These are phyloP conservation scores for Caerostris darwini DNA, from an alignment of 1,140 invertebrate genomes.

Conservation along the genomic window DNA sequence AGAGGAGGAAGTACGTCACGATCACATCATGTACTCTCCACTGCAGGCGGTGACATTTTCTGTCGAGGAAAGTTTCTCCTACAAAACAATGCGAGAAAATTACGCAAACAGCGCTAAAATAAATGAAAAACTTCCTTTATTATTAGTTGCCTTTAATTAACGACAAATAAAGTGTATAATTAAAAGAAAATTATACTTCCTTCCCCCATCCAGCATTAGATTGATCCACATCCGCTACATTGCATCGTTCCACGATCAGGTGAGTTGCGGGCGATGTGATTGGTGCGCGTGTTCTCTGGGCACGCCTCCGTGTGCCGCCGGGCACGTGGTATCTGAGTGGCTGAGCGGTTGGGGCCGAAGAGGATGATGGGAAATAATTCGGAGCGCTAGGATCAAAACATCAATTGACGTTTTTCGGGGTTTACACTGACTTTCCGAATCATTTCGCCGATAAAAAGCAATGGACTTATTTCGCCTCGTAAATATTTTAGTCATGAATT, in stretches of 20 bases:
- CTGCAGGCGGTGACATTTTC: conserved; percentile 16
- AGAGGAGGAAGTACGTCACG: conserved; percentile 75
- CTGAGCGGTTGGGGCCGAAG: background rate
- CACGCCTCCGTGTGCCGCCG: conserved; percentile 72
- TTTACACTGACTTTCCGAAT: background rate
- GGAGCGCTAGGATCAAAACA: conserved; percentile 16
- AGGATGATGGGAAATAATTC: background rate
- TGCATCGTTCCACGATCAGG: conserved; percentile 76
- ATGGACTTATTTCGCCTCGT: background rate
- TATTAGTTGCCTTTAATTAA: conserved; percentile 13
- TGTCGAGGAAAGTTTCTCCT: background rate
- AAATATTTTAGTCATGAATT: background rate
- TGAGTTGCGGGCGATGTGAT: conserved; percentile 65
- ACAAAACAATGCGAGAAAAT: background rate
- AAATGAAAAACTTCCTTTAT: background rate
- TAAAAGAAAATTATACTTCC: background rate
- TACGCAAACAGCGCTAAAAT: background rate
- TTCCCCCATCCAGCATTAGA: conserved; percentile 31
- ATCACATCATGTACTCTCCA: conserved; percentile 72
- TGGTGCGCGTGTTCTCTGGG: conserved; percentile 7
- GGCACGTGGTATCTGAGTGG: conserved; percentile 73
- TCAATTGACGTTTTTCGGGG: background rate
- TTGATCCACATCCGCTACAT: conserved; percentile 73
- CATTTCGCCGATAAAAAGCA: background rate
- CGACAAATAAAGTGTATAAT: background rate